Evolutionary conservation across 2,888 invertebrate genomes (phyloP).

Genomic region (Temnothorax rugatulus): DNA sequence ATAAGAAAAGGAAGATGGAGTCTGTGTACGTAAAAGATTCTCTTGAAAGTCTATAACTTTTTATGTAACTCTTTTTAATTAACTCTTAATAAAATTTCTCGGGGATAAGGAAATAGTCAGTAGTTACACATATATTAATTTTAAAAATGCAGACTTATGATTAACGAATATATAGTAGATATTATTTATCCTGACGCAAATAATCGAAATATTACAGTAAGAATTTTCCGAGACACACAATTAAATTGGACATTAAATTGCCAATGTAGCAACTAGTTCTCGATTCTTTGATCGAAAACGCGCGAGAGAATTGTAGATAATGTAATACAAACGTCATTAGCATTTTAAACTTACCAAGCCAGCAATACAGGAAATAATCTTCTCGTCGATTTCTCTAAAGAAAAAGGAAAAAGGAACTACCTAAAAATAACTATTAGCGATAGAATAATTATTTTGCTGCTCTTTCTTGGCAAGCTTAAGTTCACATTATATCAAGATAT

Average conservation of each 20-base stretch:
- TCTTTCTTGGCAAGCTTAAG: not conserved
- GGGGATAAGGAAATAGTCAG: not conserved
- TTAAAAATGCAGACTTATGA: not conserved
- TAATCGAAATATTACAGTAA: not conserved
- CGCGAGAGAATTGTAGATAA: slow-evolving; percentile 32
- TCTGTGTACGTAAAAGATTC: not conserved
- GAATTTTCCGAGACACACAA: slow-evolving; percentile 12
- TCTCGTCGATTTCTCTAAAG: not conserved
- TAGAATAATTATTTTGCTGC: not conserved
- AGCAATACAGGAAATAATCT: slow-evolving; percentile 42
- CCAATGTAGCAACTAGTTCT: not conserved
- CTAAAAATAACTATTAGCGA: not conserved
- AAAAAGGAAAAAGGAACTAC: too few relatives aligned
- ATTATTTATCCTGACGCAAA: not conserved
- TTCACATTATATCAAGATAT: not conserved
- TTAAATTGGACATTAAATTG: slow-evolving; percentile 16
- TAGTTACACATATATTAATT: not conserved
- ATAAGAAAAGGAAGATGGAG: not conserved
- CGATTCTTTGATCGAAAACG: slow-evolving; percentile 5
- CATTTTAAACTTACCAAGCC: slow-evolving; percentile 59
- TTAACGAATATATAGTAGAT: not conserved
- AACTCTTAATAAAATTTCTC: not conserved
- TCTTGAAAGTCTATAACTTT: not conserved
- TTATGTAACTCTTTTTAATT: not conserved
- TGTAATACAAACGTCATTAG: slow-evolving; percentile 52